Base-by-base conservation (phyloP, 2,888 invertebrate species). In the Erannis defoliaria region DNA sequence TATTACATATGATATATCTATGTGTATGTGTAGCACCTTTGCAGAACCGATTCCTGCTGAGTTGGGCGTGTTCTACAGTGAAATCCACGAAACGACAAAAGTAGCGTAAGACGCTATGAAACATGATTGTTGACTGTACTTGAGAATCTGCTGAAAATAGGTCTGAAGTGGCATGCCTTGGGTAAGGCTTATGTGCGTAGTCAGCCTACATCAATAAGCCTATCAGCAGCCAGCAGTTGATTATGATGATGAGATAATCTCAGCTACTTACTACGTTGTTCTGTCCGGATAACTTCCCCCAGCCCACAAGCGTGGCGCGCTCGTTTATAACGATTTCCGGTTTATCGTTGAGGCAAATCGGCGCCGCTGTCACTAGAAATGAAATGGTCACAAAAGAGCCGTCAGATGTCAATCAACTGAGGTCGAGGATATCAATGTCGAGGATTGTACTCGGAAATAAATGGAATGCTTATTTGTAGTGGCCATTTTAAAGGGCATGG, bases 341-440 rank as follows among this genome's bases (percentile, higher is more conserved):
- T 80, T 96, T 96, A 53, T 95, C 95, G 67, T 96, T 90, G 70
- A 96, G 82, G 79, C 97, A 97, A 73, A 97, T 94, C 70, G 97
- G 97, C 73, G 96, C 96, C 0, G 95, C 95, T 72, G 96, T 96
- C 80, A 96, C 97, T 97, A 89, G 67, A 83, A 86, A 88, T 84
- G 71, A 71, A 74, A 67, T 49, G 16, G 1, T 19, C 16, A 50
- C 40, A 53, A 46, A 37, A 35, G 9, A 14, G 18, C 53, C 51
- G 38, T 55, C 63, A 59, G 18, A 43, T 64, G 60, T 65, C 69
- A 67, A 61, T 64, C 67, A 66, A 64, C 60, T 38, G 12, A 9
- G 33, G 37, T 43, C 21, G 16, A n/a, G 18, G 14, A n/a, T n/a
- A n/a, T n/a, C n/a, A n/a, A n/a, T n/a, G 9, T 18, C 9, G n/a